Evolutionary conservation across 2,797 vertebrate species (phyloP), one percentile per base, ranked within the genome.

Genomic region (Austrolebias charrua): DNA sequence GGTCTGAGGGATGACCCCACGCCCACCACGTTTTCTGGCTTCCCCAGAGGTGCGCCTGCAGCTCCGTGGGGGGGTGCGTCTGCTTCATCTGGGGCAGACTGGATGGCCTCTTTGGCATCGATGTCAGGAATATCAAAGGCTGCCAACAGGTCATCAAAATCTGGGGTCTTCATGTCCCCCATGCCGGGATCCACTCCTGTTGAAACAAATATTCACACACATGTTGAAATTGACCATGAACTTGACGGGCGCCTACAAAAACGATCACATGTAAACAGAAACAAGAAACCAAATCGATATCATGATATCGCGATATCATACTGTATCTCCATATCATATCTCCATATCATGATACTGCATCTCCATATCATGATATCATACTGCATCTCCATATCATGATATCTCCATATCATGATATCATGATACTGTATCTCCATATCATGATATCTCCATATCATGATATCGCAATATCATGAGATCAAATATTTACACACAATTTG

Each of bases 141-240:
- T 75, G 96, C 96, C 90, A 99, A 85, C n/a, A 99, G 95, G 92
- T 99, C 97, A 49, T 99, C 97, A 2, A 99, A 99, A 87, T 99
- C 97, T 43, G 97, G 97, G 60, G 97, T 98, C 83, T 98, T 99
- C 97, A 99, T 98, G 94, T 99, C 97, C 88, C 97, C 97, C 97
- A 99, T 98, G 88, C 88, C 89, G 92, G 91, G 88, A 90, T 87
- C 79, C 80, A 87, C 90, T 90, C 93, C 94, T 93, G 82, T 1
- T 43, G 76, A 79, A 61, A 76, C 24, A 81, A 0, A 66, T 20
- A 77, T 42, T 46, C 55, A 33, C 68, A 48, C 53, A 19, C 11
- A 15, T 53, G 50, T n/a, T 50, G 38, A 62, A 63, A 14, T 55
- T 72, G 40, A 63, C 12, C 38, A 75, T 70, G 35, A 75, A 43